Conservation (phyloP, 2,113 vertebrate genomes). For the Rhabdornis inornatus region DNA sequence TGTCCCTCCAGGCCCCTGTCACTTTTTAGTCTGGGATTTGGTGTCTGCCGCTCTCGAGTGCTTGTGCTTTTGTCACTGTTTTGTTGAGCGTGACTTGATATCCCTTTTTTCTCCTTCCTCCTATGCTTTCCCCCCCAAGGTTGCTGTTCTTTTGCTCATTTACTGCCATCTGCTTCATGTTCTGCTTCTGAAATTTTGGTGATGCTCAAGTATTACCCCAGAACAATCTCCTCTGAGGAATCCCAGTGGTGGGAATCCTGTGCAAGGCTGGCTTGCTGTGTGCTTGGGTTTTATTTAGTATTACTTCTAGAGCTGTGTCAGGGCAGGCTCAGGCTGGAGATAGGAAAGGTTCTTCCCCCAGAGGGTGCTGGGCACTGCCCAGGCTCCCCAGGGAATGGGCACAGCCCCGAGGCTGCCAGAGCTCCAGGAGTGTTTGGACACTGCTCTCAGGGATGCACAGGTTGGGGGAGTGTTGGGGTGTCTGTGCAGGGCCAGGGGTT, state of each 20-base stretch:
- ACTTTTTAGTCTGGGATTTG: not conserved
- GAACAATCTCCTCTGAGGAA: not conserved
- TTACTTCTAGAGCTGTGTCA: not conserved
- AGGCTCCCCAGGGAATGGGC: not conserved
- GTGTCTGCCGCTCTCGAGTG: not conserved
- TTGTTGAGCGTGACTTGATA: not conserved
- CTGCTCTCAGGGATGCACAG: accelerated
- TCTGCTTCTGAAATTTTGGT: not conserved
- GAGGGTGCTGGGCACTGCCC: not conserved
- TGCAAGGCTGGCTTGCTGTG: accelerated
- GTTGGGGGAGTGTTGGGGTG: not conserved
- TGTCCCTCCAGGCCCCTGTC: not conserved
- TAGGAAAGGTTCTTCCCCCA: not conserved
- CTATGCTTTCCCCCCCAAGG: accelerated
- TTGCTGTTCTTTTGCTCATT: not conserved
- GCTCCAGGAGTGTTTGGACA: too few relatives aligned
- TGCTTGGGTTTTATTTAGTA: accelerated
- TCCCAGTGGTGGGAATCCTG: not conserved
- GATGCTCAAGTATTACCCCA: not conserved
- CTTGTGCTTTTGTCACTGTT: not conserved
- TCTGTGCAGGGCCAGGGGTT: not conserved
- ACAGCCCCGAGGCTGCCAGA: not conserved
- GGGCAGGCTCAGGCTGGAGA: accelerated
- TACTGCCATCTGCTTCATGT: accelerated
- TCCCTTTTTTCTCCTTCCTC: not conserved